Evolutionary conservation across 2,797 vertebrate species (phyloP).

Genomic region (Avahi laniger): DNA sequence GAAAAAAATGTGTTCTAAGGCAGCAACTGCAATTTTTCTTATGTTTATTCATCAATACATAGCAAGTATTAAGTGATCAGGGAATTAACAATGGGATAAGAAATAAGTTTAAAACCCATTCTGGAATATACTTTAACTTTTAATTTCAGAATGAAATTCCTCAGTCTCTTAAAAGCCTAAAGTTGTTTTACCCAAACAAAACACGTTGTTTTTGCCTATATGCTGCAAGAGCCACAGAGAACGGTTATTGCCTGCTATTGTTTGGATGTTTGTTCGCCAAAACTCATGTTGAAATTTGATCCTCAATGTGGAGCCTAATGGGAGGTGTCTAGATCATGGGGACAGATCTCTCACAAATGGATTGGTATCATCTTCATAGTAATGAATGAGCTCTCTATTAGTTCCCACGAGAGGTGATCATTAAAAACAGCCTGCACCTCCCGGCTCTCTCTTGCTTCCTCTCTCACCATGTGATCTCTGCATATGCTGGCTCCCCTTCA

Average conservation of each 20-base stretch:
- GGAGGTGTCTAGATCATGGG: neutral
- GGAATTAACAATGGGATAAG: neutral
- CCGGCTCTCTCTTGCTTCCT: neutral
- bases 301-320: neutral
- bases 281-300: neutral
- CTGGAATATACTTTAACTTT: neutral
- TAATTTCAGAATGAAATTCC: slow-evolving; percentile 14
- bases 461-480: neutral
- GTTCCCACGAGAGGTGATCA: neutral
- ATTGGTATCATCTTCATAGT: neutral
- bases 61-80: neutral
- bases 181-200: neutral
- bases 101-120: neutral
- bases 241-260: neutral
- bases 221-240: neutral
- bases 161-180: neutral
- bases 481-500: neutral
- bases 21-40: neutral
- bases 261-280: neutral
- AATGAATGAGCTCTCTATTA: neutral
- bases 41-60: neutral
- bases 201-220: neutral
- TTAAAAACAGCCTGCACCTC: neutral
- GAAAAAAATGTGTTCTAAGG: neutral
- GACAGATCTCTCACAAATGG: neutral